Evolutionary conservation across 2,888 invertebrate genomes (phyloP), one percentile per base, ranked within the genome.

Genomic region (Magallana nippona): DNA sequence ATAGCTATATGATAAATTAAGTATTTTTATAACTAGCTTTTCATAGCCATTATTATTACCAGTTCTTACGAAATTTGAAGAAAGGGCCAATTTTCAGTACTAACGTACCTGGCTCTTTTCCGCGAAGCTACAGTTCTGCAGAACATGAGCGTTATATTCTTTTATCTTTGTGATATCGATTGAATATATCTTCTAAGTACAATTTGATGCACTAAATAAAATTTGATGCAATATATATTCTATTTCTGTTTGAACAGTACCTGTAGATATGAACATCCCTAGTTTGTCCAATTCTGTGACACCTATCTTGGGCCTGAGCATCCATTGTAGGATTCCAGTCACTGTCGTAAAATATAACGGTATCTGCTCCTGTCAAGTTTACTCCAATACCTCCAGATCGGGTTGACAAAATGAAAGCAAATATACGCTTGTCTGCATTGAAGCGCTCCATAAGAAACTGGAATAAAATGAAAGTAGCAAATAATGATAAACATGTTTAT

Each of bases 251-350:
- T 19, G 8, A 44, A 5, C 8, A 3, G 8, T 92, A 96, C 96
- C 96, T 95, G 95, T 98, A 99, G 93, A 99, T 99, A 95, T 99
- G 98, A 87, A 99, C 99, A 96, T 99, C 99, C 90, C 99, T 96
- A 22, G 99, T 99, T 95, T 99, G 99, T 0, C 99, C 99, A 94
- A 99, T 99, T 92, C 99, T 96, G 95, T 99, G 99, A 94, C 99
- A 99, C 90, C 94, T 87, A 85, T 95, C 95, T 90, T 95, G 95
- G 62, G 95, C 95, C 94, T 98, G 98, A 86, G 99, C 99, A 95
- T 99, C 99, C 99, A 99, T 99, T 8, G 99, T 99, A 81, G 99
- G 99, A 96, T 99, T 99, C 99, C 99, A 99, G 95, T 99, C 99
- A 87, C 98, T 98, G 95, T 99, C 99, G 95, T 99, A 99, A 95